Evolutionary conservation across 1,140 invertebrate genomes (phyloP).

Genomic region (Proctacanthus coquilletti): DNA sequence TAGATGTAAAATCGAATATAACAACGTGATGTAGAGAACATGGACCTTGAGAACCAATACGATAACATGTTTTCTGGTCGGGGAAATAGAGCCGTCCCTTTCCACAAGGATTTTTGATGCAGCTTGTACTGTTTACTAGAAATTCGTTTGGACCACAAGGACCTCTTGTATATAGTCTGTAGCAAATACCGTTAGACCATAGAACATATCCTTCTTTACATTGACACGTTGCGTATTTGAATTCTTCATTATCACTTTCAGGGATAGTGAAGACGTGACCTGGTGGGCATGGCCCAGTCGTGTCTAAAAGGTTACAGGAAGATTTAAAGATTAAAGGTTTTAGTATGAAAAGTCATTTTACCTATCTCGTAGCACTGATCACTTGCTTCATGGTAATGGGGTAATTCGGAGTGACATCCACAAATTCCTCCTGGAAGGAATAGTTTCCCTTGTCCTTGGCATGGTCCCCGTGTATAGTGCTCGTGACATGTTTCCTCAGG

Average conservation of each 20-base stretch:
- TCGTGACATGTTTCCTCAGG: slow-evolving; percentile 51
- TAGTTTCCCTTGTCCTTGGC: slow-evolving; percentile 50
- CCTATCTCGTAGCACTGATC: slow-evolving; percentile 59
- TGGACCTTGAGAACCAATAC: slow-evolving; percentile 54
- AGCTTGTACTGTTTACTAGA: slow-evolving; percentile 41
- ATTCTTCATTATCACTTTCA: slow-evolving; percentile 22
- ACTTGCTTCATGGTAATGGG: slow-evolving; percentile 51
- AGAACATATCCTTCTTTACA: slow-evolving; percentile 55
- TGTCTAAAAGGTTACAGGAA: too few relatives aligned
- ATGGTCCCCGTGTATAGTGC: slow-evolving; percentile 61
- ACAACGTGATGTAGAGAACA: slow-evolving; percentile 52
- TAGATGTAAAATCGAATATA: slow-evolving; percentile 56
- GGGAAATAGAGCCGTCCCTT: slow-evolving; percentile 59
- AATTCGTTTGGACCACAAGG: slow-evolving; percentile 52
- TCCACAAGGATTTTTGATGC: slow-evolving; percentile 49
- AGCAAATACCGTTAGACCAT: slow-evolving; percentile 47
- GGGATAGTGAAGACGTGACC: slow-evolving; percentile 49
- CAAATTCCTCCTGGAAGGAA: slow-evolving; percentile 56
- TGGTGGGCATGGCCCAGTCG: slow-evolving; percentile 48
- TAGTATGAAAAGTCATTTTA: slow-evolving; percentile 24
- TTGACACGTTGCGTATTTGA: slow-evolving; percentile 36
- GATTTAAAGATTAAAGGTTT: slow-evolving; percentile 3
- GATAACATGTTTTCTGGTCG: slow-evolving; percentile 51
- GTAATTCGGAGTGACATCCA: slow-evolving; percentile 48
- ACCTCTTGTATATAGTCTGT: slow-evolving; percentile 56